phyloP scores from a whole-genome alignment of 1,140 invertebrate genomes.

The Nomia melanderi region DNA sequence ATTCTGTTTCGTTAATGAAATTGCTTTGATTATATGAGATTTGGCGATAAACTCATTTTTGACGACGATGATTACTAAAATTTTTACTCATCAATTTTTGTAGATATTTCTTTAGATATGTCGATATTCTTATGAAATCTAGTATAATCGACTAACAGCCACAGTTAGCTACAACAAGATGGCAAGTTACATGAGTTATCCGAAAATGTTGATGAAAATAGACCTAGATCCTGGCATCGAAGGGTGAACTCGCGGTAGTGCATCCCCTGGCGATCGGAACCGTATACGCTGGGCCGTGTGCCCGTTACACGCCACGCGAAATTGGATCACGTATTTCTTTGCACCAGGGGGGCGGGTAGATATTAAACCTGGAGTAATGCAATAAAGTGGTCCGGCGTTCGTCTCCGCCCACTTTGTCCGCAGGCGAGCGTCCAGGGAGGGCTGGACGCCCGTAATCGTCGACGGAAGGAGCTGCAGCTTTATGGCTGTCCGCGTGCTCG shows the following conservation, averaged over 20 bases:
- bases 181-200: no score
- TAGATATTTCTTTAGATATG: no score
- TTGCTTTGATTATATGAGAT: no score
- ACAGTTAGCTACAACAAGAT: no score
- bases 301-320: slow-evolving; percentile 22
- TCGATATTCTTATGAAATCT: no score
- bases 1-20: no score
- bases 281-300: background rate
- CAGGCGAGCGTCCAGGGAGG: background rate
- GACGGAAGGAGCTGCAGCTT: slow-evolving; percentile 20
- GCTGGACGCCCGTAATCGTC: background rate
- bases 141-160: no score
- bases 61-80: no score
- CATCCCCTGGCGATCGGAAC: background rate
- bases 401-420: background rate
- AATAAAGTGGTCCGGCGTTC: slow-evolving; percentile 27
- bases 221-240: no score
- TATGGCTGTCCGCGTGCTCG: slow-evolving; percentile 5
- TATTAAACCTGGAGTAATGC: slow-evolving; percentile 38
- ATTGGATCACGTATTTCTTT: slow-evolving; percentile 55
- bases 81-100: no score
- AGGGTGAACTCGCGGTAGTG: background rate
- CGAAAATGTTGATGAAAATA: no score
- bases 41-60: no score
- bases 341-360: slow-evolving; percentile 12